Conservation (phyloP, 2,888 invertebrate species). For the Spicauda simplicius region DNA sequence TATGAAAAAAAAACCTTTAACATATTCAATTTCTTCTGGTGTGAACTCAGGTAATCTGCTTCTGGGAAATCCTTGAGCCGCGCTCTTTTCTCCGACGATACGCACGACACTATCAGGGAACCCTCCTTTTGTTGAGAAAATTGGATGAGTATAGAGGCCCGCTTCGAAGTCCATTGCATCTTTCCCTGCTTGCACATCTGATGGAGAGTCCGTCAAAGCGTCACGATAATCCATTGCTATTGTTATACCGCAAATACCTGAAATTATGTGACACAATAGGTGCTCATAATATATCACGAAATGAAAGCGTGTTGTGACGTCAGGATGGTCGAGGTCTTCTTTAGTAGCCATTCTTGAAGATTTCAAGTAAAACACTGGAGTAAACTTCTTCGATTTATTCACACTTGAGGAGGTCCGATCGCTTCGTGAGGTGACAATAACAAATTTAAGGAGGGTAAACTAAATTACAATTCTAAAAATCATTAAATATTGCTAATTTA, state of each 20-base stretch:
- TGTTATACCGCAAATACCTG: slow-evolving; percentile 65
- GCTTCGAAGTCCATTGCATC: slow-evolving; percentile 63
- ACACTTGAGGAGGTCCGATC: too few species aligned
- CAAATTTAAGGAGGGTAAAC: too few species aligned
- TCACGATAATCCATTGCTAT: slow-evolving; percentile 66
- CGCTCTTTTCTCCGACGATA: slow-evolving; percentile 70
- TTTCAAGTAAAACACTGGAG: too few species aligned
- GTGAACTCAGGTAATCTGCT: slow-evolving; percentile 79
- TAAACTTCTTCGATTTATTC: too few species aligned
- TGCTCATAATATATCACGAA: too few species aligned
- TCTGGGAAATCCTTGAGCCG: slow-evolving; percentile 68
- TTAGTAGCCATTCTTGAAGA: too few species aligned
- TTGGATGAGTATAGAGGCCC: slow-evolving; percentile 75
- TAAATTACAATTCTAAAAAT: too few species aligned
- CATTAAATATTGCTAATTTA: too few species aligned
- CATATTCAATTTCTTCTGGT: slow-evolving; percentile 62
- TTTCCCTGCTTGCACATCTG: slow-evolving; percentile 59
- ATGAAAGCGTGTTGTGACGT: too few species aligned
- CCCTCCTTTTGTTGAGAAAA: slow-evolving; percentile 73
- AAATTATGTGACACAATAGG: too few species aligned
- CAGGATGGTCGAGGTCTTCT: too few species aligned
- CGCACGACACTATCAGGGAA: slow-evolving; percentile 75
- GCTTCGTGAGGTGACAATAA: too few species aligned
- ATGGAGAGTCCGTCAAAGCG: slow-evolving; percentile 55
- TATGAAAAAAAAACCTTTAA: slow-evolving; percentile 34